Percentiles rank a stretch among this genome's conserved stretches.
Conservation (phyloP, 2,113 vertebrate genomes). For the Callopanchax toddi region DNA sequence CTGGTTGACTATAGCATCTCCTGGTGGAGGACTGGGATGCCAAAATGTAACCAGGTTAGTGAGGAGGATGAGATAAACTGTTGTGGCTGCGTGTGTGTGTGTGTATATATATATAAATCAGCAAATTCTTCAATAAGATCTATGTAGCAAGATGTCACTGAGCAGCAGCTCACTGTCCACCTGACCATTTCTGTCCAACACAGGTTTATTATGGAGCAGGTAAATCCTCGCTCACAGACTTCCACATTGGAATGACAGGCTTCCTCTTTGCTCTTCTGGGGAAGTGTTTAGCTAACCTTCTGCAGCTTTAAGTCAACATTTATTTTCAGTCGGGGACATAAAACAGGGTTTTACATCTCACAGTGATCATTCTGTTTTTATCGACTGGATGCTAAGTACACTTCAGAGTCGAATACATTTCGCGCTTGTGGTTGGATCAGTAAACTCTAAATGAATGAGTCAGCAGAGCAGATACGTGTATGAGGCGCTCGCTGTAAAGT, state of each 20-base stretch:
- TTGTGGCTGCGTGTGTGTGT: too few relatives aligned
- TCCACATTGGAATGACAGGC: slow-evolving; percentile 45
- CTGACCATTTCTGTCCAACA: slow-evolving; percentile 53
- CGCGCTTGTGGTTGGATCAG: slow-evolving; percentile 18
- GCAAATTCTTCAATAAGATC: slow-evolving; percentile 15
- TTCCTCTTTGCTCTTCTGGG: slow-evolving; percentile 54
- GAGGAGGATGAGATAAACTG: too few relatives aligned
- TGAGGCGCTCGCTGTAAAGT: slow-evolving; percentile 6
- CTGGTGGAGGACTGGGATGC: too few relatives aligned
- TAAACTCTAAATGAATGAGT: slow-evolving; percentile 27
- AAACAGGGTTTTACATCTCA: slow-evolving; percentile 53
- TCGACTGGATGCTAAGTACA: slow-evolving; percentile 35
- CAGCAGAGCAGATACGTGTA: slow-evolving; percentile 25
- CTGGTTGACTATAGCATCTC: too few relatives aligned
- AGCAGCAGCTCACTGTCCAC: slow-evolving; percentile 18
- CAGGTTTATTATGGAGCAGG: slow-evolving; percentile 22
- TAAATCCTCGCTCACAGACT: slow-evolving; percentile 38
- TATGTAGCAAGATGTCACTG: slow-evolving; percentile 44
- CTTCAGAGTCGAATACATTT: slow-evolving; percentile 33
- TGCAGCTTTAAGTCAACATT: slow-evolving; percentile 71
- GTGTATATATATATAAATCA: background rate
- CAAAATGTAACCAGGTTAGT: too few relatives aligned
- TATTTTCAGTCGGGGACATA: slow-evolving; percentile 58
- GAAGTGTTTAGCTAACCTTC: slow-evolving; percentile 70
- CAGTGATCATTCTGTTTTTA: slow-evolving; percentile 64